Evolutionary conservation across 1,140 invertebrate species (phyloP).

Genomic region (Drosophila sp.): DNA sequence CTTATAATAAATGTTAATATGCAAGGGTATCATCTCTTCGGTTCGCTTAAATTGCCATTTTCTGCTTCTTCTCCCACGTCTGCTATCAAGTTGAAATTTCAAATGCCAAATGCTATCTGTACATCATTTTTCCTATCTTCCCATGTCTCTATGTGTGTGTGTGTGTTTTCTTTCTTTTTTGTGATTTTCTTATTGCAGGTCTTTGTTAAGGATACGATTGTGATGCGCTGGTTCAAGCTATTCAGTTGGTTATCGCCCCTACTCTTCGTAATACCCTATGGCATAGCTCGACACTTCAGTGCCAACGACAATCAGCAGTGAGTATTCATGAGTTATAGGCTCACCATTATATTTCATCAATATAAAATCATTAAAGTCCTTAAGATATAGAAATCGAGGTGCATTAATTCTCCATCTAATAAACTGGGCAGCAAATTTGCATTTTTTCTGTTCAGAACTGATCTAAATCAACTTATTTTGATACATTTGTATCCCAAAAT

Average conservation of each 20-base stretch:
- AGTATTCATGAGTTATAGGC: constrained; percentile 74
- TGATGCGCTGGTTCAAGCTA: constrained; percentile 90
- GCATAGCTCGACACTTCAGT: constrained; percentile 86
- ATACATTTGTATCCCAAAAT: no score
- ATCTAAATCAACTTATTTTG: no score
- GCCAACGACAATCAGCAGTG: constrained; percentile 87
- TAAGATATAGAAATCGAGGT: no score
- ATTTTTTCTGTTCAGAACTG: no score
- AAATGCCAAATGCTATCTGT: constrained; percentile 19
- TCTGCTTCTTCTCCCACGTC: not conserved
- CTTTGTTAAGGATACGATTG: constrained; percentile 86
- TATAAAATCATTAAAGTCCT: no score
- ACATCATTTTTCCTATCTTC: not conserved
- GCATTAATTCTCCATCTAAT: no score
- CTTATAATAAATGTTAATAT: no score
- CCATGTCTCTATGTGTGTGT: not conserved
- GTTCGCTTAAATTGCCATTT: not conserved
- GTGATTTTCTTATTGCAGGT: constrained; percentile 77
- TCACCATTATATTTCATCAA: no score
- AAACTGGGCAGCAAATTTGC: no score
- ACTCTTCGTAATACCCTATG: constrained; percentile 88
- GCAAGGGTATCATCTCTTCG: no score
- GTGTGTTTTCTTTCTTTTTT: not conserved
- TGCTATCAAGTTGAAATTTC: constrained; percentile 37
- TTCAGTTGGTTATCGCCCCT: constrained; percentile 92